These are phyloP conservation scores for Eueremaeus valkanovi DNA, from an alignment of 2,888 invertebrate species.

Conservation along the genomic window DNA sequence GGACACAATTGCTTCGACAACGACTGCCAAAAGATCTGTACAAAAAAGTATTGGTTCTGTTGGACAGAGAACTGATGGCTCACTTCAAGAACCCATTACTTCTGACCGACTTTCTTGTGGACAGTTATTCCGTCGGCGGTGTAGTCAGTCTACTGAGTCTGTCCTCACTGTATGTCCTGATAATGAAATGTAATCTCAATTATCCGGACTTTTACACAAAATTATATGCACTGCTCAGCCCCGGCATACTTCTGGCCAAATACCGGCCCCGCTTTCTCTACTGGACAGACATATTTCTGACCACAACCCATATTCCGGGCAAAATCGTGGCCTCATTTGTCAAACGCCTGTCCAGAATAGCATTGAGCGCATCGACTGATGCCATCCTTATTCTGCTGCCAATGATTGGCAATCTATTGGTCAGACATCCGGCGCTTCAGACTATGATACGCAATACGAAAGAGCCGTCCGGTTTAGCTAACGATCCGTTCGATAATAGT, in stretches of 20 bases:
- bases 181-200: slow-evolving; percentile 84
- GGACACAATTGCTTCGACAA: slow-evolving; percentile 50
- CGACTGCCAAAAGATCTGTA: slow-evolving; percentile 62
- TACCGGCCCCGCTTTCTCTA: slow-evolving; percentile 83
- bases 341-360: slow-evolving; percentile 78
- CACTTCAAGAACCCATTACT: slow-evolving; percentile 74
- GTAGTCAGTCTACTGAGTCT: slow-evolving; percentile 81
- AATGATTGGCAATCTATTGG: slow-evolving; percentile 77
- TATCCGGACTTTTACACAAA: slow-evolving; percentile 93
- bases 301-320: slow-evolving; percentile 90
- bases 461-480: not conserved
- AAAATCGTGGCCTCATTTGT: slow-evolving; percentile 86
- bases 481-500: slow-evolving; percentile 79
- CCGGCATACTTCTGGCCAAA: slow-evolving; percentile 82
- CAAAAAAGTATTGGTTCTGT: slow-evolving; percentile 70
- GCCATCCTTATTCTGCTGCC: slow-evolving; percentile 68
- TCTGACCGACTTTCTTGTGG: slow-evolving; percentile 85
- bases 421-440: slow-evolving; percentile 61
- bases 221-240: slow-evolving; percentile 88
- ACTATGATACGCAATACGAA: not conserved
- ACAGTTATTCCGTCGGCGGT: slow-evolving; percentile 80
- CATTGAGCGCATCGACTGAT: slow-evolving; percentile 74
- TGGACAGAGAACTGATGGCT: slow-evolving; percentile 76
- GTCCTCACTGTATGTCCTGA: slow-evolving; percentile 83
- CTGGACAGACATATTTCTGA: slow-evolving; percentile 81